phyloP scores from a whole-genome alignment of 2,113 vertebrate species.

The Neolamprologus variostigma region DNA sequence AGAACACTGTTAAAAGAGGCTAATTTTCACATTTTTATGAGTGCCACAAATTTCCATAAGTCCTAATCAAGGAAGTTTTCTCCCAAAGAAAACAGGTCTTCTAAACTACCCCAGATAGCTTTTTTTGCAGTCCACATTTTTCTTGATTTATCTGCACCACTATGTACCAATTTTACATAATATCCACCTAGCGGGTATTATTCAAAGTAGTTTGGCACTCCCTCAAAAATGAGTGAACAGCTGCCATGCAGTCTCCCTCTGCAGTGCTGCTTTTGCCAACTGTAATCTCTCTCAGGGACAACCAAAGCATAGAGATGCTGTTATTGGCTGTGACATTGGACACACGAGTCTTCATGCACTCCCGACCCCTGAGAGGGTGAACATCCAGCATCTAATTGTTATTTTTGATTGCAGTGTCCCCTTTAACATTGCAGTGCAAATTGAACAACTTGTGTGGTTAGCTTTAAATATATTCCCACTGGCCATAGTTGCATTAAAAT shows the following conservation, averaged over 20 bases:
- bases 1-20: not conserved
- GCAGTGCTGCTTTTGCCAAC: not conserved
- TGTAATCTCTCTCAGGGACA: not conserved
- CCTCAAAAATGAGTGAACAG: not conserved
- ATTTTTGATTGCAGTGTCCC: not conserved
- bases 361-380: not conserved
- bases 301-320: not conserved
- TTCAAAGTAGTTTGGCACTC: not conserved
- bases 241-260: not conserved
- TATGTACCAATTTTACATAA: not conserved
- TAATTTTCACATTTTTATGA: not conserved
- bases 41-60: not conserved
- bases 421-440: not conserved
- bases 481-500: not conserved
- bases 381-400: not conserved
- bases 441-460: not conserved
- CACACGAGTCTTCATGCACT: not conserved
- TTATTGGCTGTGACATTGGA: not conserved
- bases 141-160: not conserved
- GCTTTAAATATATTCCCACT: not conserved
- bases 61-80: not conserved
- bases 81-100: not conserved
- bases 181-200: not conserved
- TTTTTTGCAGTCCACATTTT: not conserved
- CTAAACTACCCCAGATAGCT: not conserved